These are phyloP conservation scores for Pedetes capensis DNA, from an alignment of 2,113 vertebrate species.

Conservation along the genomic window DNA sequence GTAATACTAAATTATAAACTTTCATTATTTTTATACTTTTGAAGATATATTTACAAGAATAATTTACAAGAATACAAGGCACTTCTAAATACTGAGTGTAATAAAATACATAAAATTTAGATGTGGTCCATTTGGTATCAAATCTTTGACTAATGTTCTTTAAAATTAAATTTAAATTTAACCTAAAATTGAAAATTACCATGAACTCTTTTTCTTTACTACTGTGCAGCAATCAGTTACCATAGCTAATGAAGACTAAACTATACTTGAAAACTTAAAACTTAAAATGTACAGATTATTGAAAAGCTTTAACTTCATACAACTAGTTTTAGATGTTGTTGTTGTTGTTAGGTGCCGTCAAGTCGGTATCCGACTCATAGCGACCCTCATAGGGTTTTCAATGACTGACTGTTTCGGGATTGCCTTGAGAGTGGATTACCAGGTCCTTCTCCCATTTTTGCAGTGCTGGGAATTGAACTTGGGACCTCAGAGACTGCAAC, in stretches of 20 bases:
- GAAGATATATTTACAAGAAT: background rate
- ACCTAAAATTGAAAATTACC: background rate
- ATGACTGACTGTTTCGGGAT: no score
- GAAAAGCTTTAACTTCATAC: constrained; percentile 10
- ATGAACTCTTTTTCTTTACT: background rate
- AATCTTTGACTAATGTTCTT: background rate
- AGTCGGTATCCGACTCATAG: no score
- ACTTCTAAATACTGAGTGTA: background rate
- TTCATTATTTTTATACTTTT: constrained; percentile 10
- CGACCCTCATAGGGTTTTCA: no score
- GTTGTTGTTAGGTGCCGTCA: no score
- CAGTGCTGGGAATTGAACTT: no score
- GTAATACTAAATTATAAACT: background rate
- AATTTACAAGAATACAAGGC: constrained; percentile 12
- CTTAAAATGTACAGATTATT: background rate
- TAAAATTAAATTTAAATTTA: background rate
- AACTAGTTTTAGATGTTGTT: no score
- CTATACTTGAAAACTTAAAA: background rate
- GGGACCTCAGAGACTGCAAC: no score
- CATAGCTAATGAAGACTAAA: background rate
- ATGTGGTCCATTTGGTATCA: background rate
- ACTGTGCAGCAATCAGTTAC: background rate
- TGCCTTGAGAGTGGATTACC: no score
- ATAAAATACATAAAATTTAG: constrained; percentile 2
- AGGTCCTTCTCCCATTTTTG: no score